Conservation (phyloP, 2,797 vertebrate species). For the Petrocephalus sullivani region DNA sequence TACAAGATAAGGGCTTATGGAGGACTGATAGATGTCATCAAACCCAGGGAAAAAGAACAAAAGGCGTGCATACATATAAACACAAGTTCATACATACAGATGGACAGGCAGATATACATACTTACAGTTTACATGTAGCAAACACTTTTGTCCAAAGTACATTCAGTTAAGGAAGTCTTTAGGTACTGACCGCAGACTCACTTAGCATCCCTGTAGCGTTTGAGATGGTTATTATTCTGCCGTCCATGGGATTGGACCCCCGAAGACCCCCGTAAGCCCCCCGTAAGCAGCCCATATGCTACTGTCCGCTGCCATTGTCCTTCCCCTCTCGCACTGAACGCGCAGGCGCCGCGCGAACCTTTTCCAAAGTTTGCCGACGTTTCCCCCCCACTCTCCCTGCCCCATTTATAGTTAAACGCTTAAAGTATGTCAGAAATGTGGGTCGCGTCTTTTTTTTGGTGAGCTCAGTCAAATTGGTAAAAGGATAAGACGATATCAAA, state of each 20-base stretch:
- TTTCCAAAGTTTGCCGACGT: slow-evolving; percentile 26
- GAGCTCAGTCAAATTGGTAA: slow-evolving; percentile 49
- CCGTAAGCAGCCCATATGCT: background rate
- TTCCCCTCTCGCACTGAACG: background rate
- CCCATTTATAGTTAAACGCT: slow-evolving; percentile 45
- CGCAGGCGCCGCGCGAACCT: background rate
- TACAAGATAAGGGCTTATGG: background rate
- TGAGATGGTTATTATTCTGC: background rate
- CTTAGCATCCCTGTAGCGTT: background rate
- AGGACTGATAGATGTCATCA: background rate
- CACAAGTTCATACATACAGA: background rate
- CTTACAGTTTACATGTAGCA: background rate
- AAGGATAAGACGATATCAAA: slow-evolving; percentile 59
- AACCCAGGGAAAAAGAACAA: background rate
- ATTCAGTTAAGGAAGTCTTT: background rate
- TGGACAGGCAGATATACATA: background rate
- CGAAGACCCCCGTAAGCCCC: background rate
- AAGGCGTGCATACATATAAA: background rate
- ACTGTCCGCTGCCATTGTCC: background rate
- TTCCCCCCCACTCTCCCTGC: slow-evolving; percentile 19
- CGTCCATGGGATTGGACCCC: background rate
- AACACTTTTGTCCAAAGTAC: background rate
- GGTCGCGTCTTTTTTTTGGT: slow-evolving; percentile 52
- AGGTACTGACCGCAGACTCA: background rate
- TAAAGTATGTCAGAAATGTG: slow-evolving; percentile 68